Conservation (phyloP, 1,140 invertebrate genomes). For the Thaumetopoea pityocampa region DNA sequence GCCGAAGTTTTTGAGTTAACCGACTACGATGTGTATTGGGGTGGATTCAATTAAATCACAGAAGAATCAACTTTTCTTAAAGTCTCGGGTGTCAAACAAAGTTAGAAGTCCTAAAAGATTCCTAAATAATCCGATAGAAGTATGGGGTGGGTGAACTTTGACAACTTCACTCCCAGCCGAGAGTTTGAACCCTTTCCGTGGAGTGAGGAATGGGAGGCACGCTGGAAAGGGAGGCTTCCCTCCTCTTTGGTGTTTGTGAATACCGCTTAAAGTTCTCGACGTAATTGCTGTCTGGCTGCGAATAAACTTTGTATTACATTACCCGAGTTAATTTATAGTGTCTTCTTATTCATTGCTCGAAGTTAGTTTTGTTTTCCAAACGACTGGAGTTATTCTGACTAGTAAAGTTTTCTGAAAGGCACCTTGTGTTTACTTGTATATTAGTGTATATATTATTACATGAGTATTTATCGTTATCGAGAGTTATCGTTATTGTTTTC, state of each 20-base stretch:
- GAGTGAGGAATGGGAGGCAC: conserved; percentile 34
- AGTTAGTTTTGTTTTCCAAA: conserved; percentile 53
- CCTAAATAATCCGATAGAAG: conserved; percentile 57
- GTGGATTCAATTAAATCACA: conserved; percentile 31
- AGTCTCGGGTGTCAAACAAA: conserved; percentile 42
- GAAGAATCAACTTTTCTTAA: conserved; percentile 23
- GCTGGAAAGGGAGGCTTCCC: conserved; percentile 24
- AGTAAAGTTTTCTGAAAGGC: conserved; percentile 23
- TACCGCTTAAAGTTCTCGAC: conserved; percentile 62
- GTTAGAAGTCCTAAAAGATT: conserved; percentile 49
- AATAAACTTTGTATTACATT: conserved; percentile 73
- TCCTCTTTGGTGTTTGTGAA: conserved; percentile 57
- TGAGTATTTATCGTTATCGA: no score
- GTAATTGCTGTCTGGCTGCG: conserved; percentile 71
- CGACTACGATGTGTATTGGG: conserved; percentile 11
- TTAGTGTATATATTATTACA: not conserved
- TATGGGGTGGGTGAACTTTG: conserved; percentile 50
- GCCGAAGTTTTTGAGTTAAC: not conserved
- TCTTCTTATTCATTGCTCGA: conserved; percentile 60
- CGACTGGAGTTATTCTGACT: conserved; percentile 38
- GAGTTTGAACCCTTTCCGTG: conserved; percentile 44
- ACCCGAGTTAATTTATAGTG: conserved; percentile 67
- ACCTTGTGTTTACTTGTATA: not conserved
- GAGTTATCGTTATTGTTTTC: no score
- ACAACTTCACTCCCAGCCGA: conserved; percentile 49